Evolutionary conservation across 1,140 invertebrate genomes (phyloP).

Genomic region (Thaumatotibia leucotreta): DNA sequence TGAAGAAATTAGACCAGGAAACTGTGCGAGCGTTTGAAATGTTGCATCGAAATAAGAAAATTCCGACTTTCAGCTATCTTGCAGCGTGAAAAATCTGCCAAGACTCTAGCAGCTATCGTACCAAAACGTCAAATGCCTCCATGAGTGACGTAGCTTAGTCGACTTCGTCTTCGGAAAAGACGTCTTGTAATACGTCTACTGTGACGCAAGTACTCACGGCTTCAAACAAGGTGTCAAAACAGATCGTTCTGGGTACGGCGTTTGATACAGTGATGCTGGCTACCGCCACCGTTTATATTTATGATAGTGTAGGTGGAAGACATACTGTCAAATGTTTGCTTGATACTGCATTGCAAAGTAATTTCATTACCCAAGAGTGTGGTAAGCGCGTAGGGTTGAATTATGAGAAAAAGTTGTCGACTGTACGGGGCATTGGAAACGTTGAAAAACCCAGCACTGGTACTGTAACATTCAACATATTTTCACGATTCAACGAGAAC

Average conservation of each 20-base stretch:
- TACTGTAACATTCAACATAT: constrained; percentile 19
- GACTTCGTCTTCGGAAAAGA: too few relatives aligned
- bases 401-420: background rate
- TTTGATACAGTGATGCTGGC: too few relatives aligned
- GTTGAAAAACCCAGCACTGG: constrained; percentile 15
- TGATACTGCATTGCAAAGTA: constrained; percentile 23
- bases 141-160: too few relatives aligned
- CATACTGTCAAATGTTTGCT: constrained; percentile 13
- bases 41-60: constrained; percentile 5
- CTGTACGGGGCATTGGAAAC: constrained; percentile 23
- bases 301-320: background rate
- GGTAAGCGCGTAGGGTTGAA: constrained; percentile 18
- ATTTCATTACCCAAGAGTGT: constrained; percentile 22
- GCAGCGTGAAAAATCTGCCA: too few relatives aligned
- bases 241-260: too few relatives aligned
- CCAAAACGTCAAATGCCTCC: too few relatives aligned
- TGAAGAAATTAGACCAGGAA: constrained; percentile 21
- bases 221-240: too few relatives aligned
- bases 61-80: constrained; percentile 15
- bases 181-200: too few relatives aligned
- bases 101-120: too few relatives aligned
- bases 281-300: too few relatives aligned
- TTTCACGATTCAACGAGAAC: constrained; percentile 21
- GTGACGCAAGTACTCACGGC: too few relatives aligned
- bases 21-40: constrained; percentile 22